Conservation (phyloP, 2,888 invertebrate species). For the Cancer borealis region DNA sequence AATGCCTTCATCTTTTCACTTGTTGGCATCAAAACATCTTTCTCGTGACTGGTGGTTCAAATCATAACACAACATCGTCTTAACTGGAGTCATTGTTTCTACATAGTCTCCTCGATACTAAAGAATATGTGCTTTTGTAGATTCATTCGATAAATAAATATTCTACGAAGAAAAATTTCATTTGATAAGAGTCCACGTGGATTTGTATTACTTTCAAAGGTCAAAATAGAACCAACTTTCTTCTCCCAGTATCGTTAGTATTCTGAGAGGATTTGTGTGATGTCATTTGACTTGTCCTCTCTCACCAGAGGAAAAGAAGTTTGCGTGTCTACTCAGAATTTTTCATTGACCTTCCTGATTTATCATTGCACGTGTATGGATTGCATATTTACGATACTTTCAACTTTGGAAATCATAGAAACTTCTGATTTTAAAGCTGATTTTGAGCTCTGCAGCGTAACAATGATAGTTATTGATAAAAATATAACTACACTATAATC, state of each 20-base stretch:
- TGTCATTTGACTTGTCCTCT: neutral
- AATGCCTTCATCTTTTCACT: too few relatives aligned
- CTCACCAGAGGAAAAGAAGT: neutral
- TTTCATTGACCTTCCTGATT: neutral
- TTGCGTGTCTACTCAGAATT: neutral
- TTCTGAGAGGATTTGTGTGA: neutral
- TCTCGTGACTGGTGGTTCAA: too few relatives aligned
- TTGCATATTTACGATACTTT: neutral
- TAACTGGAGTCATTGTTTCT: too few relatives aligned
- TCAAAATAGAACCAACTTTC: neutral
- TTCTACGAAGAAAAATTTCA: too few relatives aligned
- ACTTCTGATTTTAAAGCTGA: neutral
- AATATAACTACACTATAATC: neutral
- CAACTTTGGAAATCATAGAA: neutral
- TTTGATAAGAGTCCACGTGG: neutral
- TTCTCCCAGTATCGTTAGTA: neutral
- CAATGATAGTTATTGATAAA: neutral
- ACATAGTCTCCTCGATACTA: too few relatives aligned
- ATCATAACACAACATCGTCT: too few relatives aligned
- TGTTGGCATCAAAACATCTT: too few relatives aligned
- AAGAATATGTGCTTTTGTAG: too few relatives aligned
- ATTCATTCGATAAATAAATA: too few relatives aligned
- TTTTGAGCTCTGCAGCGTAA: neutral
- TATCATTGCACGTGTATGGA: neutral
- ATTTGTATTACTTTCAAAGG: neutral